These are phyloP conservation scores for Geotrypetes seraphini DNA, from an alignment of 2,797 vertebrate species.

Conservation along the genomic window DNA sequence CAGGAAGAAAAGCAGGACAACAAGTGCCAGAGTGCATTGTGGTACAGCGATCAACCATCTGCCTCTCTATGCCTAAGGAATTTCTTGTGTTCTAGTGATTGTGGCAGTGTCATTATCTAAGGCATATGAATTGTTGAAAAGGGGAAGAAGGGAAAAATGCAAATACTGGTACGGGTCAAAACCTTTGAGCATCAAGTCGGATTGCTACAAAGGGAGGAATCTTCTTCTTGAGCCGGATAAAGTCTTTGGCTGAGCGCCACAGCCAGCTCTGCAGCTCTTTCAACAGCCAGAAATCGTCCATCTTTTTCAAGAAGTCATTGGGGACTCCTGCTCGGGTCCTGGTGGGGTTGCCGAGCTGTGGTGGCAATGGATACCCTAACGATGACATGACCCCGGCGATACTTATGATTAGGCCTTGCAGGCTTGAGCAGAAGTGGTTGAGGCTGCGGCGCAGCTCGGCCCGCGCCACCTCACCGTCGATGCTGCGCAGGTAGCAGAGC, in stretches of 20 bases:
- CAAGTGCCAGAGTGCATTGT: too few relatives aligned
- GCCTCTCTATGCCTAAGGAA: too few relatives aligned
- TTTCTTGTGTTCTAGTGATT: too few relatives aligned
- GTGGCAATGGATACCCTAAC: constrained; percentile 67
- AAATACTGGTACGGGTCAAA: too few relatives aligned
- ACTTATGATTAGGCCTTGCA: constrained; percentile 83
- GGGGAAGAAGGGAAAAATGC: too few relatives aligned
- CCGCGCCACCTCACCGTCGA: constrained; percentile 72
- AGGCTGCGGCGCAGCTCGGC: constrained; percentile 80
- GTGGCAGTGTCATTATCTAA: too few relatives aligned
- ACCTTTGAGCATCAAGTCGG: constrained; percentile 43
- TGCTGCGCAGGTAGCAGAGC: constrained; percentile 74
- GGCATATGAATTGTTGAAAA: too few relatives aligned
- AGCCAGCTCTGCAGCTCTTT: constrained; percentile 94
- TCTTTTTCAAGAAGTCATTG: constrained; percentile 87
- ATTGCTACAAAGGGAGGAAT: constrained; percentile 34
- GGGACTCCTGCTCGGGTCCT: constrained; percentile 42
- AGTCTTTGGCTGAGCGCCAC: constrained; percentile 93
- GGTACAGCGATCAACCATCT: too few relatives aligned
- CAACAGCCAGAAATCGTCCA: constrained; percentile 93
- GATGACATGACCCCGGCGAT: constrained; percentile 87
- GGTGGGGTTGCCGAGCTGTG: constrained; percentile 19
- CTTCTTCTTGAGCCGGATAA: constrained; percentile 85
- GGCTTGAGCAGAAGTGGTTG: constrained; percentile 83
- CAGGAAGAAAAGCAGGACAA: too few relatives aligned